A percentile compares a stretch with the other conserved stretches of the same genome.
Conservation (phyloP, 2,888 invertebrate genomes). For the Argynnis bischoffii region DNA sequence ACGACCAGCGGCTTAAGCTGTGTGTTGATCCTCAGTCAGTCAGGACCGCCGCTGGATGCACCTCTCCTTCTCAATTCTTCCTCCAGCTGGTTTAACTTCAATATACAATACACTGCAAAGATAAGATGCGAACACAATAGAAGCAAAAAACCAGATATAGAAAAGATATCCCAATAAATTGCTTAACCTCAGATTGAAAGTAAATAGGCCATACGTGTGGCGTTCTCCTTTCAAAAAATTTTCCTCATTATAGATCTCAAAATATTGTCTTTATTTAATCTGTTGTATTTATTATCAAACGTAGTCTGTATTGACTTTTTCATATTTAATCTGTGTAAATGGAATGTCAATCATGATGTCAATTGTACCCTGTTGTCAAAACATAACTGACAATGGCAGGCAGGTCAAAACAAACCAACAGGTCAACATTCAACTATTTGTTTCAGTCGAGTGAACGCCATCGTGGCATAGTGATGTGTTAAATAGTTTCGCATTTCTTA, state of each 20-base stretch:
- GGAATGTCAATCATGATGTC: background rate
- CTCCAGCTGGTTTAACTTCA: too few relatives aligned
- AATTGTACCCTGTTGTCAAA: conserved; percentile 6
- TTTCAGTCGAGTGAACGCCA: conserved; percentile 43
- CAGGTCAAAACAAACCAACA: background rate
- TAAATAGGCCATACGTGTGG: too few relatives aligned
- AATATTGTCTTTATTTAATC: background rate
- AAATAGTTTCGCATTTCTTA: conserved; percentile 39
- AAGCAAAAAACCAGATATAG: too few relatives aligned
- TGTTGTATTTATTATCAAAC: background rate
- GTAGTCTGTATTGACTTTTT: background rate
- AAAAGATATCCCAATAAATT: too few relatives aligned
- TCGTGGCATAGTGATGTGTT: conserved; percentile 47
- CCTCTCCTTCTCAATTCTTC: too few relatives aligned
- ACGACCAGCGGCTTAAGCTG: too few relatives aligned
- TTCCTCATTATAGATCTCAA: background rate
- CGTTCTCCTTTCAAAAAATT: too few relatives aligned
- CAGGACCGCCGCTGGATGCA: too few relatives aligned
- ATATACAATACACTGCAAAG: too few relatives aligned
- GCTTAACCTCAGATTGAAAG: too few relatives aligned
- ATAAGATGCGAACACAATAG: too few relatives aligned
- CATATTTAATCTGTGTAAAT: conserved; percentile 5
- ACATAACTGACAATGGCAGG: conserved; percentile 13
- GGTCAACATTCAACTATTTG: background rate
- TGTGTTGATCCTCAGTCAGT: too few relatives aligned